A percentile compares a stretch with the other conserved stretches of the same genome.
phyloP scores from a whole-genome alignment of 2,888 invertebrate genomes.

The Copidosoma aretas region DNA sequence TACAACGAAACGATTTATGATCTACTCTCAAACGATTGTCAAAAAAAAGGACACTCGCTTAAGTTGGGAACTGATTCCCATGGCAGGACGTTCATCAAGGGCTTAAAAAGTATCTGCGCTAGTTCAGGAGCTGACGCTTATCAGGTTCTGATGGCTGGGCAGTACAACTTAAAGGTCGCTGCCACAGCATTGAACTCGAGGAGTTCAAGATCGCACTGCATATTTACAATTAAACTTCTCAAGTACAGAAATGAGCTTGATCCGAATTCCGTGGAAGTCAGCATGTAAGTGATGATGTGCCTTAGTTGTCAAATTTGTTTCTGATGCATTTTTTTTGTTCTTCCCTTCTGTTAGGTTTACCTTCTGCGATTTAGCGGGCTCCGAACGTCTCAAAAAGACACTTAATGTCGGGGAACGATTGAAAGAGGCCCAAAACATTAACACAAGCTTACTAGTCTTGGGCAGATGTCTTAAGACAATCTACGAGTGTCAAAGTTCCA shows the following conservation, averaged over 20 bases:
- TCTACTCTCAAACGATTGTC: conserved; percentile 67
- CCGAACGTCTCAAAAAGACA: conserved; percentile 84
- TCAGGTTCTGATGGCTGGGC: conserved; percentile 80
- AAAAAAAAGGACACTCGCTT: conserved; percentile 51
- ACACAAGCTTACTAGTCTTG: conserved; percentile 85
- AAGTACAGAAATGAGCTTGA: conserved; percentile 63
- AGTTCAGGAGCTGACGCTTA: conserved; percentile 82
- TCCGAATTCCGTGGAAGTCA: conserved; percentile 54
- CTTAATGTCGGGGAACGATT: conserved; percentile 80
- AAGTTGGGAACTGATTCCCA: conserved; percentile 53
- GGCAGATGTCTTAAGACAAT: conserved; percentile 79
- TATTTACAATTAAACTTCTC: conserved; percentile 84
- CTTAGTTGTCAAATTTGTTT: too few relatives aligned
- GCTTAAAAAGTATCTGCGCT: conserved; percentile 68
- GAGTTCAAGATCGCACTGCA: conserved; percentile 90
- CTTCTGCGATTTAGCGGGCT: conserved; percentile 93
- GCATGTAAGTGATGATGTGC: conserved; percentile 50
- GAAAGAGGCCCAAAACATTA: conserved; percentile 89
- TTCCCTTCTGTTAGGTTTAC: conserved; percentile 61
- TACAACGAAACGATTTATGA: conserved; percentile 92
- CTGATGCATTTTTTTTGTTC: conserved; percentile 2
- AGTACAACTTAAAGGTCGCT: conserved; percentile 80
- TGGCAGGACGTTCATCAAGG: conserved; percentile 56
- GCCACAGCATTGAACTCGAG: conserved; percentile 83
- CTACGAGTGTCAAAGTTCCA: conserved; percentile 58